Conservation (phyloP, 2,797 vertebrate species). For the Syndactyla subalaris region DNA sequence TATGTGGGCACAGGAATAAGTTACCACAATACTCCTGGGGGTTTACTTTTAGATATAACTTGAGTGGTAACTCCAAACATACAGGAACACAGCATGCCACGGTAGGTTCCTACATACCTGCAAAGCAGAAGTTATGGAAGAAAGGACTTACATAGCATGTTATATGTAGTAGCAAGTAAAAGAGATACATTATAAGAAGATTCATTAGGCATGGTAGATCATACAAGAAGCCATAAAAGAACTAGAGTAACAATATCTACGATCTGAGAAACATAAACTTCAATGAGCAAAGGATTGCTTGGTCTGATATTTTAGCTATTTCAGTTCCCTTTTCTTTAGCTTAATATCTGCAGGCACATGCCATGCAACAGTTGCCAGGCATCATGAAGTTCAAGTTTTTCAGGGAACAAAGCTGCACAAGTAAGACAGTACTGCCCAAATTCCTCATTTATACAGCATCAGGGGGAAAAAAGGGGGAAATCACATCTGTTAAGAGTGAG, state of each 20-base stretch:
- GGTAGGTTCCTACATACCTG: neutral
- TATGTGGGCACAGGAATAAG: neutral
- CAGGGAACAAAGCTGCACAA: neutral
- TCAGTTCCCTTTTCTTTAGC: neutral
- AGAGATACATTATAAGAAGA: neutral
- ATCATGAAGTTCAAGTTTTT: neutral
- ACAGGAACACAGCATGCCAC: neutral
- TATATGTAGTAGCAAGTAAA: neutral
- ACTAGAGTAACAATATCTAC: neutral
- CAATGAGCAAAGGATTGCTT: neutral
- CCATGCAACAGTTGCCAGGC: neutral
- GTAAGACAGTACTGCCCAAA: neutral
- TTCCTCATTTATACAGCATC: neutral
- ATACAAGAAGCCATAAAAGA: neutral
- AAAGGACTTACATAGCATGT: neutral
- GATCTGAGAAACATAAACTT: neutral
- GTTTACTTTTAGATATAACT: neutral
- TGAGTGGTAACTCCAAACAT: neutral
- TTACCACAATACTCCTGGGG: neutral
- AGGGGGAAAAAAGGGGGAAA: neutral
- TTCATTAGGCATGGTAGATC: accelerated
- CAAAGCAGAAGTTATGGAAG: neutral
- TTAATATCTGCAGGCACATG: neutral
- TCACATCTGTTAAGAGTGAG: conserved; percentile 7
- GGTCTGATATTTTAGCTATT: neutral